Evolutionary conservation across 2,888 invertebrate genomes (phyloP).

Genomic region (Synanthedon vespiformis): DNA sequence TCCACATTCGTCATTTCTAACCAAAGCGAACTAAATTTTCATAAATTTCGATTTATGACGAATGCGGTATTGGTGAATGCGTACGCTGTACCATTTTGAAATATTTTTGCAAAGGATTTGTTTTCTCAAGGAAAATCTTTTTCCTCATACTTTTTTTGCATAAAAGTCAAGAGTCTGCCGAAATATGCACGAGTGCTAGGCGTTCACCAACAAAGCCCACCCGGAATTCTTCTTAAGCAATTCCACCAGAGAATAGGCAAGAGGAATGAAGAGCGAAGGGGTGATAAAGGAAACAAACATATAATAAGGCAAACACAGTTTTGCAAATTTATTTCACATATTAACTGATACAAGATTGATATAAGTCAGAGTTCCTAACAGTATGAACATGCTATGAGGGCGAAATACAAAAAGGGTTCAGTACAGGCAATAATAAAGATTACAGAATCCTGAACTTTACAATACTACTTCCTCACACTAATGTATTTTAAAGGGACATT

Average conservation of each 20-base stretch:
- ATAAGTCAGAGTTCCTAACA: constrained; percentile 65
- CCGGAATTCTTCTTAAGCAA: no score
- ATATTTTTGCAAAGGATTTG: no score
- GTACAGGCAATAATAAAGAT: constrained; percentile 63
- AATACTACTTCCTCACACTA: constrained; percentile 68
- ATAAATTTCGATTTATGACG: no score
- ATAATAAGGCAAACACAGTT: constrained; percentile 71
- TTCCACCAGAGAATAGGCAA: neutral
- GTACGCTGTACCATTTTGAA: no score
- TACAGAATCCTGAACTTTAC: constrained; percentile 67
- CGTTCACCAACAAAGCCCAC: no score
- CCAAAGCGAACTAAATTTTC: no score
- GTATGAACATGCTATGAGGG: constrained; percentile 63
- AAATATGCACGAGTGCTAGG: no score
- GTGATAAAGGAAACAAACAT: constrained; percentile 33
- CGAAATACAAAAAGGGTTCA: constrained; percentile 60
- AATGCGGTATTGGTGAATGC: no score
- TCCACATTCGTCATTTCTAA: no score
- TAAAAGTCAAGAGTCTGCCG: no score
- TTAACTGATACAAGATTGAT: constrained; percentile 70
- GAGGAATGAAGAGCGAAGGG: neutral
- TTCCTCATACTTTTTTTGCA: no score
- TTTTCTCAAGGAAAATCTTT: no score
- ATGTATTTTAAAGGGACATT: constrained; percentile 60
- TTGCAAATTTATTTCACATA: constrained; percentile 71